phyloP scores from a whole-genome alignment of 2,113 vertebrate genomes.

The Toxostoma redivivum region DNA sequence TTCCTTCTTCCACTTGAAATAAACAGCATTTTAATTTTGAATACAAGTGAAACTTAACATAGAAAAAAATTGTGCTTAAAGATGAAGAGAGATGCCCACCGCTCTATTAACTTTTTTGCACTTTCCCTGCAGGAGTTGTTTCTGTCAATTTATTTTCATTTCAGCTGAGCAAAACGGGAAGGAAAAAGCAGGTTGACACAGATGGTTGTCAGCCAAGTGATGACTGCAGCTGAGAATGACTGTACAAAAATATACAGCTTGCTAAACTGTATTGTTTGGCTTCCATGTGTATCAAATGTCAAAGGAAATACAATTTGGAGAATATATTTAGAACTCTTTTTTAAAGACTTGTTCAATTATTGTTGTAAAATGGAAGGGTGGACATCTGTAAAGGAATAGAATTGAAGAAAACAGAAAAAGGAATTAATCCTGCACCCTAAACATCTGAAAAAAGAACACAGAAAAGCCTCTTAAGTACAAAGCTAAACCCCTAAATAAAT shows the following conservation, averaged over 20 bases:
- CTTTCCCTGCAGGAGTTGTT: constrained; percentile 32
- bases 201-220: constrained; percentile 58
- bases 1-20: background rate
- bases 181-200: constrained; percentile 48
- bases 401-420: background rate
- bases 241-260: constrained; percentile 50
- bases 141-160: constrained; percentile 47
- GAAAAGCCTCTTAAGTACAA: background rate
- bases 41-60: background rate
- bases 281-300: constrained; percentile 35
- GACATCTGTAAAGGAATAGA: background rate
- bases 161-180: constrained; percentile 38
- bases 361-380: background rate
- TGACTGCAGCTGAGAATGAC: constrained; percentile 40
- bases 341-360: constrained; percentile 13
- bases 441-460: background rate
- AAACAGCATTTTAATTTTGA: constrained; percentile 9
- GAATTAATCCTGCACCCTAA: background rate
- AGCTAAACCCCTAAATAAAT: background rate
- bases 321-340: constrained; percentile 57
- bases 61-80: background rate
- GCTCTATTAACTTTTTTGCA: background rate
- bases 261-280: constrained; percentile 33
- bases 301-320: constrained; percentile 32
- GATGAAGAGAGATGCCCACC: background rate